Conservation (phyloP, 2,113 vertebrate species). For the Prunella himalayana region DNA sequence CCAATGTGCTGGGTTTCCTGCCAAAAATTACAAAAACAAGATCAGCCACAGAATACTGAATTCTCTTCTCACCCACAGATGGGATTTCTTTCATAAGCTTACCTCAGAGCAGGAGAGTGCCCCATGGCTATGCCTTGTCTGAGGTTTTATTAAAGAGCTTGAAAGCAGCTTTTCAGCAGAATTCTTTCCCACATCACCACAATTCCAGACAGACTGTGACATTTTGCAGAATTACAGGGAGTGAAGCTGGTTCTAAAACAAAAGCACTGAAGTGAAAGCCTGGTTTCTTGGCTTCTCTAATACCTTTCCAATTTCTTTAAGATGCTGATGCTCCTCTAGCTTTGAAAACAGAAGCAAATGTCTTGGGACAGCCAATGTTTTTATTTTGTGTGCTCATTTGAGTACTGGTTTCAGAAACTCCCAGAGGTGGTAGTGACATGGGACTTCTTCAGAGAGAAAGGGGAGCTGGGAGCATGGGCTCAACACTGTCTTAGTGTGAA, state of each 20-base stretch:
- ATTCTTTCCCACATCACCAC: slow-evolving; percentile 14
- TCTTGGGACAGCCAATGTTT: background rate
- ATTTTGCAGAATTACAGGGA: slow-evolving; percentile 23
- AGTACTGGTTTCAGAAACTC: background rate
- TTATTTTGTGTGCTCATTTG: background rate
- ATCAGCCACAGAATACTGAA: background rate
- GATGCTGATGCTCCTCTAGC: background rate
- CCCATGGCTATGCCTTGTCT: background rate
- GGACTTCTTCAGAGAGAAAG: background rate
- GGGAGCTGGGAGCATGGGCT: background rate
- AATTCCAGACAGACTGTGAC: background rate
- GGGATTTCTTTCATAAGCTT: slow-evolving; percentile 22
- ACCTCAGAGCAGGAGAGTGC: slow-evolving; percentile 34
- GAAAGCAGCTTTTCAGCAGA: slow-evolving; percentile 32
- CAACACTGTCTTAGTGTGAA: background rate
- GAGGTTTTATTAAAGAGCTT: slow-evolving; percentile 20
- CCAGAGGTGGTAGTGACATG: background rate
- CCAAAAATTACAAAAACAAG: slow-evolving; percentile 27
- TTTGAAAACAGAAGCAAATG: background rate
- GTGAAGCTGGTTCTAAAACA: background rate
- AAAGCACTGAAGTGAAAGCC: background rate
- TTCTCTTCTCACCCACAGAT: slow-evolving; percentile 5
- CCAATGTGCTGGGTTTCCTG: background rate
- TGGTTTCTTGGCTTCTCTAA: background rate
- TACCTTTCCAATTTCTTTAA: background rate